Percentiles rank a stretch among this genome's conserved stretches.
Evolutionary conservation across 2,888 invertebrate species (phyloP).

Genomic region (Drosophila flavopinicola): DNA sequence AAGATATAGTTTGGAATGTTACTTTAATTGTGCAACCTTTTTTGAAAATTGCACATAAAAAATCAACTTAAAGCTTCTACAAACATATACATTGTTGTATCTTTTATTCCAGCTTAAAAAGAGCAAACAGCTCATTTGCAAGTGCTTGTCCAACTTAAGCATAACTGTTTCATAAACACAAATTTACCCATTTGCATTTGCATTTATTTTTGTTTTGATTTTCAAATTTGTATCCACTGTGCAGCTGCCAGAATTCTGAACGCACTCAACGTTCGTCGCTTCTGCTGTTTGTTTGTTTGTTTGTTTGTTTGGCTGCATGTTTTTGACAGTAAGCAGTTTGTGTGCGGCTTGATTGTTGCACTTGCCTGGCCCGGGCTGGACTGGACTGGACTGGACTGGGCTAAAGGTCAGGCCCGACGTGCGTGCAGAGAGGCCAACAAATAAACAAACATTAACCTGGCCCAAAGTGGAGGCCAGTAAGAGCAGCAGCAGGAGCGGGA

Average conservation of each 20-base stretch:
- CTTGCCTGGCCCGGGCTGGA: constrained; percentile 66
- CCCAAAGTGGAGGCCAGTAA: constrained; percentile 33
- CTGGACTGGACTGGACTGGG: too few relatives aligned
- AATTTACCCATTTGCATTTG: too few relatives aligned
- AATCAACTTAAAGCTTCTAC: too few relatives aligned
- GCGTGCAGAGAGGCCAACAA: constrained; percentile 54
- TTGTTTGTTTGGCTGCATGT: constrained; percentile 65
- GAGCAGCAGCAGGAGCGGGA: constrained; percentile 3
- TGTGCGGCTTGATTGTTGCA: constrained; percentile 78
- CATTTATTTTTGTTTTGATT: not conserved
- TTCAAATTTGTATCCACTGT: constrained; percentile 34
- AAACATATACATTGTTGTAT: too few relatives aligned
- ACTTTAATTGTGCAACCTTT: too few relatives aligned
- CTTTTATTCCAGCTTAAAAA: too few relatives aligned
- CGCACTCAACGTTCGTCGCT: constrained; percentile 32
- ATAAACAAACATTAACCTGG: constrained; percentile 72
- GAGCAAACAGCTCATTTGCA: too few relatives aligned
- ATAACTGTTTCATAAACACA: too few relatives aligned
- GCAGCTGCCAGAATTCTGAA: constrained; percentile 7
- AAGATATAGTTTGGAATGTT: too few relatives aligned
- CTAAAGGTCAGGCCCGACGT: constrained; percentile 58
- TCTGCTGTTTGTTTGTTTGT: constrained; percentile 54
- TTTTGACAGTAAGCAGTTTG: constrained; percentile 77
- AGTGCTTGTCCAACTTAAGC: too few relatives aligned
- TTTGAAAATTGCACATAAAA: too few relatives aligned